Evolutionary conservation across 2,797 vertebrate species (phyloP), one percentile per base, ranked within the genome.

Genomic region (Euphonia xanthogaster): DNA sequence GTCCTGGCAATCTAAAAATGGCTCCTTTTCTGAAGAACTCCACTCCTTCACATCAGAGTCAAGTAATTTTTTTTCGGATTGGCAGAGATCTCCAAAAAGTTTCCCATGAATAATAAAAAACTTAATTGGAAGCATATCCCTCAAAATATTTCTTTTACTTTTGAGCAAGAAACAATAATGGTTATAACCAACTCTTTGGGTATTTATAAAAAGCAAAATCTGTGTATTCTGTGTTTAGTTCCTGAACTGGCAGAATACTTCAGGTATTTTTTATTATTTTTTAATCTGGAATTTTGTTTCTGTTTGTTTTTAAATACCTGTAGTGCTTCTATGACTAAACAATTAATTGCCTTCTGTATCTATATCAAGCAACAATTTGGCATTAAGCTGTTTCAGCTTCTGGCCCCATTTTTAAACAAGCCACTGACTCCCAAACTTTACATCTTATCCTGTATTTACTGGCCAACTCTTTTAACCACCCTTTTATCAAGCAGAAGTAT

Each of bases 61-160:
- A 73, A 88, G 37, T 30, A 75, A 9, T 58, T 62, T 92, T 63
- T 88, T 77, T 81, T 88, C 51, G 78, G 85, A 66, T 67, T 86
- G 62, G 87, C 51, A 94, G 30, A 75, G 54, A 7, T 12, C 35
- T 45, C 67, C 39, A 78, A 72, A 91, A 73, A 24, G 31, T 81
- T 96, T 94, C 94, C 85, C 93, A 94, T 84, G 79, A 48, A 86
- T 78, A 95, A 91, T 42, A 96, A 91, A 65, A 58, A 96, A 88
- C n/a, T 75, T 75, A 39, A 88, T 45, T 75, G 61, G 44, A 21
- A 88, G 55, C 40, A 74, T 33, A 78, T 45, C 28, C 30, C 42
- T 74, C 61, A 80, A 84, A 90, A 90, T 72, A 80, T 6, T 86
- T 21, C 22, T 48, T 65, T 68, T 45, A 39, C 13, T 94, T 89